Evolutionary conservation across 1,140 invertebrate species (phyloP), one percentile per base, ranked within the genome.

Genomic region (Drosophila kepulauana): DNA sequence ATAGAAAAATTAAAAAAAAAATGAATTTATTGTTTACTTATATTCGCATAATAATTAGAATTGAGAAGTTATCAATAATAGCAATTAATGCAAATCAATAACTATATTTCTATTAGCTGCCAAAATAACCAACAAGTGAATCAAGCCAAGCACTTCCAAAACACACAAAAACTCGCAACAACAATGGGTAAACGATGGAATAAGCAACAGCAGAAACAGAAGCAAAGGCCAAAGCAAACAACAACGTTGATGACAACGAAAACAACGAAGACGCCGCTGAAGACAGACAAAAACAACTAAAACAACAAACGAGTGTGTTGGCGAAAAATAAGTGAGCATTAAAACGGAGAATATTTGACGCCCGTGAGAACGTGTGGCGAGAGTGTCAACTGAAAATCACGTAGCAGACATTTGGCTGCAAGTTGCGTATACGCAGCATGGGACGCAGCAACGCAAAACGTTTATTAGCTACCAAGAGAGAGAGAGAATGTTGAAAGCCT

Each of bases 361-460:
- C 72, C 56, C 70, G 35, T 38, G 35, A 10, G 46, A 52, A 82
- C 79, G 82, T 87, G 82, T 77, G 61, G 58, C 49, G 43, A 67
- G 75, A 64, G 75, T 88, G 80, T 63, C 56, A 75, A 46, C 81
- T 75, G 63, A 79, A 81, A 88, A 89, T 89, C 85, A 89, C 85
- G 85, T 89, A 85, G 78, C 81, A 90, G 75, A 79, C 85, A 85
- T 89, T 85, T 74, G 65, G 75, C 65, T 79, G 78, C 75, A 85
- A 57, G 85, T 79, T 89, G 85, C 81, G 85, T 85, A 90, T 89
- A 89, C 85, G 85, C 75, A 75, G 78, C 78, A 49, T 88, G 75
- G 59, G 57, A 61, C 81, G 45, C 52, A 46, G 30, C 45, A 6
- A 45, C 45, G 43, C 64, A 78, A 69, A 84, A 68, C 75, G 68